Evolutionary conservation across 2,113 vertebrate genomes (phyloP).

Genomic region (Synodontis membranacea): DNA sequence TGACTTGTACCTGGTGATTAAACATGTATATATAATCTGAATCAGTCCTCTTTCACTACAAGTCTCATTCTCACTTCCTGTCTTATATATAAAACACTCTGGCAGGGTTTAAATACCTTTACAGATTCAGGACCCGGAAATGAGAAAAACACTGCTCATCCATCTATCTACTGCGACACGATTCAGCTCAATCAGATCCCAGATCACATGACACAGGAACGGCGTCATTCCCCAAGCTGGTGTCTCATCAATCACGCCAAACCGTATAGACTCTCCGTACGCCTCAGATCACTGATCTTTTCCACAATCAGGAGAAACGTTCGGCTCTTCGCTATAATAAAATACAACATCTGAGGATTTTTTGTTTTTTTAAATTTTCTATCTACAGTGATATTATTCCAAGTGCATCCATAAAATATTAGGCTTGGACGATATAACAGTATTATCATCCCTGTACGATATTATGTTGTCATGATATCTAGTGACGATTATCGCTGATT

Average conservation of each 20-base stretch:
- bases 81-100: neutral
- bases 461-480: too few species aligned
- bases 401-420: too few species aligned
- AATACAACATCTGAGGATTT: neutral
- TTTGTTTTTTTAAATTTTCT: too few species aligned
- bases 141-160: neutral
- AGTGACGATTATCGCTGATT: too few species aligned
- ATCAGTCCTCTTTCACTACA: neutral
- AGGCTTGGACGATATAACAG: too few species aligned
- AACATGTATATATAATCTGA: neutral
- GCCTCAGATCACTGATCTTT: neutral
- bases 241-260: neutral
- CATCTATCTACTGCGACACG: neutral
- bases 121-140: neutral
- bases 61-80: neutral
- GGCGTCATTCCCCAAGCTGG: neutral
- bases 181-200: too few species aligned
- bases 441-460: too few species aligned
- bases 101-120: neutral
- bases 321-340: neutral
- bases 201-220: neutral
- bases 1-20: neutral
- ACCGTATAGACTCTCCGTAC: neutral
- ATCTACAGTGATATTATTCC: too few species aligned
- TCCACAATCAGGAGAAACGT: neutral